Conservation (phyloP, 2,113 vertebrate species). For the Chloebia gouldiae region DNA sequence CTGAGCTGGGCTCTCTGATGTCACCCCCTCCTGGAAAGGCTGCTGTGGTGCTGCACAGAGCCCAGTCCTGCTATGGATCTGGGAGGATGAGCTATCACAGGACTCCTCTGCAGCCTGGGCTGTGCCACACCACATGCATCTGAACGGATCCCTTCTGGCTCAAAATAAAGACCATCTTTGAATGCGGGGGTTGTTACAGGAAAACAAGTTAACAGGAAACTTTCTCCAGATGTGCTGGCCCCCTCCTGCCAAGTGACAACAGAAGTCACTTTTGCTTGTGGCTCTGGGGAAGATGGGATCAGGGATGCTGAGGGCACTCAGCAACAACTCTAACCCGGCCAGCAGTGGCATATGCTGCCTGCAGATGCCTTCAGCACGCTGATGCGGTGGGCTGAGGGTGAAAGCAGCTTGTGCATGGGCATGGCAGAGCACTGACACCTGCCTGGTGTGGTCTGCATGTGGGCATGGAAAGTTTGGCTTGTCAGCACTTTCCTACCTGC, state of each 20-base stretch:
- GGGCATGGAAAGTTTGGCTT: neutral
- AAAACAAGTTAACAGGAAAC: neutral
- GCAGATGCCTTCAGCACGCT: neutral
- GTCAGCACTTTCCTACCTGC: too few relatives aligned
- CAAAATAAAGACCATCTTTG: neutral
- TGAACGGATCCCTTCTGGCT: neutral
- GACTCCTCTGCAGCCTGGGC: neutral
- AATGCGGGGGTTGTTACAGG: neutral
- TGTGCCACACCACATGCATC: neutral
- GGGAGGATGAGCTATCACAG: neutral
- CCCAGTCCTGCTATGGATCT: neutral
- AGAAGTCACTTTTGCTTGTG: fast-evolving
- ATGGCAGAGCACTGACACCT: neutral
- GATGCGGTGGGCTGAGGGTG: neutral
- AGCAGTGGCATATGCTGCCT: neutral
- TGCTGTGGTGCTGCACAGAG: neutral
- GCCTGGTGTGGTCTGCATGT: neutral
- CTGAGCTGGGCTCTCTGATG: neutral
- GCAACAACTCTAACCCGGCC: neutral
- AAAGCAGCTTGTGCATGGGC: neutral
- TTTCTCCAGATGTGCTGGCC: neutral
- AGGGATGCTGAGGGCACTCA: neutral
- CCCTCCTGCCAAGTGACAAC: neutral
- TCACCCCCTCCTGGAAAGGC: fast-evolving
- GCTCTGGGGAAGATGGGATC: neutral